phyloP scores from a whole-genome alignment of 2,797 vertebrate genomes.

The Helarctos malayanus region DNA sequence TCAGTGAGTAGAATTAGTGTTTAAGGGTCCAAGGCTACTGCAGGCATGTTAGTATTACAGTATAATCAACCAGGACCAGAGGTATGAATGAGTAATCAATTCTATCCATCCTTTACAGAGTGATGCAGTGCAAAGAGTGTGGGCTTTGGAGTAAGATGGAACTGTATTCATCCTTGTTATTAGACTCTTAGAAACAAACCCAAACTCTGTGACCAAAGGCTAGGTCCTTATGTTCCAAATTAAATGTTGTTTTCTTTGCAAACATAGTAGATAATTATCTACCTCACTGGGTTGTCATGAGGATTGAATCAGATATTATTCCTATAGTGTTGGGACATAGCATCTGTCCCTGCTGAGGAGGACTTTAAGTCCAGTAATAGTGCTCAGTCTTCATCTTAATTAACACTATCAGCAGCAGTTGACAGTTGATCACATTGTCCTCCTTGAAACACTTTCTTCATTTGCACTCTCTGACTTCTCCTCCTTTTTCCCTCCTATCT shows the following conservation, averaged over 20 bases:
- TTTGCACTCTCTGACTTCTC: background rate
- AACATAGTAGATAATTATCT: background rate
- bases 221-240: background rate
- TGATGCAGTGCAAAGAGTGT: background rate
- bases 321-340: background rate
- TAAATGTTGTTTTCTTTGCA: slow-evolving; percentile 14
- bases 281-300: background rate
- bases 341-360: background rate
- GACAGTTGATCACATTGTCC: background rate
- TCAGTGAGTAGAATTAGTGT: background rate
- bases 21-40: background rate
- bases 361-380: background rate
- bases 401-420: background rate
- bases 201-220: background rate
- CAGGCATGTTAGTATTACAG: background rate
- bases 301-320: slow-evolving; percentile 8
- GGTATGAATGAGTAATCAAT: background rate
- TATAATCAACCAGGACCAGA: background rate
- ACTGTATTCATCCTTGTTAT: background rate
- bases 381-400: background rate
- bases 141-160: background rate
- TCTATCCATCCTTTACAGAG: background rate
- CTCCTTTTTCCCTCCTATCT: background rate
- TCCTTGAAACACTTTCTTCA: background rate
- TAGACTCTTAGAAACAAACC: background rate